Evolutionary conservation across 2,797 vertebrate genomes (phyloP).

Genomic region (Chelonia mydas): DNA sequence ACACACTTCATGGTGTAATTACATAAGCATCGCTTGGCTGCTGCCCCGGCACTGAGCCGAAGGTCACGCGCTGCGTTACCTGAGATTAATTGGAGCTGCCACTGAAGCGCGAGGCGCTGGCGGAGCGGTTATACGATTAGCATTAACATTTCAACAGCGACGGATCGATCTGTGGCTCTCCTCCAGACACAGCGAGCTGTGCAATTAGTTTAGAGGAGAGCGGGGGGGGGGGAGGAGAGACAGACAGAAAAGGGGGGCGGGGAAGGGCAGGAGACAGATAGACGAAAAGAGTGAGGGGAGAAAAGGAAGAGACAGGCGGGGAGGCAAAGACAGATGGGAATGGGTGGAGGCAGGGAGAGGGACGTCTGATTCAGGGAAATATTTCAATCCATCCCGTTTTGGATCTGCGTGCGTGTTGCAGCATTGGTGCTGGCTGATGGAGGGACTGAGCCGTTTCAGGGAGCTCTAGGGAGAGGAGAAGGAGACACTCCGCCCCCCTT

Average conservation of each 20-base stretch:
- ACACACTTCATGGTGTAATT: conserved; percentile 98
- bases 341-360: neutral
- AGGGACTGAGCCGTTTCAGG: accelerated
- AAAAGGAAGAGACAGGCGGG: neutral
- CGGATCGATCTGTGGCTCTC: conserved; percentile 89
- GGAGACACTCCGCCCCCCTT: neutral
- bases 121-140: conserved; percentile 95
- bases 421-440: accelerated
- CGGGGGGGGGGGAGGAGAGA: conserved; percentile 69
- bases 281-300: neutral
- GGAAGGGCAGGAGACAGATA: neutral
- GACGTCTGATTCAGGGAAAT: neutral
- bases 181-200: conserved; percentile 76
- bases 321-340: neutral
- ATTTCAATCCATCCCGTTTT: accelerated
- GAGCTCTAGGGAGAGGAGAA: neutral
- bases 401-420: accelerated
- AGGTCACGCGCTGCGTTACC: conserved; percentile 93
- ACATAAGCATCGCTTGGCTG: conserved; percentile 95
- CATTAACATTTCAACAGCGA: conserved; percentile 94
- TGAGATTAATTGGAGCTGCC: conserved; percentile 98
- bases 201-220: conserved; percentile 85
- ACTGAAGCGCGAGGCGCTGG: conserved; percentile 90
- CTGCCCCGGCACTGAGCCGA: conserved; percentile 87
- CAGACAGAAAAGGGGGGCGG: neutral